A percentile compares a stretch with the other conserved stretches of the same genome.
phyloP scores from a whole-genome alignment of 2,888 invertebrate species.

The Nyleta sp. region DNA sequence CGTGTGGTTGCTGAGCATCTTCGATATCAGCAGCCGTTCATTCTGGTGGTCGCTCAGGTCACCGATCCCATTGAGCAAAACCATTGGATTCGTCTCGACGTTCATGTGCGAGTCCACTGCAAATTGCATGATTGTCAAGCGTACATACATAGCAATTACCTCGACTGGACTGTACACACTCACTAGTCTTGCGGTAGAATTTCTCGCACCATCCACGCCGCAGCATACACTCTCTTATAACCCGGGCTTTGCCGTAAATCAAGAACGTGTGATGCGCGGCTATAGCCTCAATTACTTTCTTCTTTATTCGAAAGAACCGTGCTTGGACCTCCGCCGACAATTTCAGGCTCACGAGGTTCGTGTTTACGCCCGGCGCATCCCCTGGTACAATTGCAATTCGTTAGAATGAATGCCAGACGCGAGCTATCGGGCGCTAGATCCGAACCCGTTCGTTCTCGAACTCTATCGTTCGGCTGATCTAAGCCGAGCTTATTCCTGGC shows the following conservation, averaged over 20 bases:
- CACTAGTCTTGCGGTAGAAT: constrained; percentile 72
- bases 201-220: constrained; percentile 80
- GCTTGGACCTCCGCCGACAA: constrained; percentile 74
- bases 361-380: neutral
- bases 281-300: constrained; percentile 77
- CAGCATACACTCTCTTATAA: constrained; percentile 78
- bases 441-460: no score
- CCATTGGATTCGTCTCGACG: constrained; percentile 76
- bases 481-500: no score
- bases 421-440: no score
- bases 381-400: no score
- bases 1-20: constrained; percentile 90
- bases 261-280: constrained; percentile 77
- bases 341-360: constrained; percentile 13
- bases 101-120: constrained; percentile 69
- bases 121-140: constrained; percentile 13
- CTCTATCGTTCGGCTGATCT: no score
- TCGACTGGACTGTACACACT: constrained; percentile 2
- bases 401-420: no score
- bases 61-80: constrained; percentile 76
- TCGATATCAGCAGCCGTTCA: constrained; percentile 84
- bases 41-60: constrained; percentile 76
- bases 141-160: no score
- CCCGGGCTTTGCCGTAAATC: constrained; percentile 78
- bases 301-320: constrained; percentile 75